These are phyloP conservation scores for Poeciliopsis prolifica DNA, from an alignment of 2,113 vertebrate species.

Conservation along the genomic window DNA sequence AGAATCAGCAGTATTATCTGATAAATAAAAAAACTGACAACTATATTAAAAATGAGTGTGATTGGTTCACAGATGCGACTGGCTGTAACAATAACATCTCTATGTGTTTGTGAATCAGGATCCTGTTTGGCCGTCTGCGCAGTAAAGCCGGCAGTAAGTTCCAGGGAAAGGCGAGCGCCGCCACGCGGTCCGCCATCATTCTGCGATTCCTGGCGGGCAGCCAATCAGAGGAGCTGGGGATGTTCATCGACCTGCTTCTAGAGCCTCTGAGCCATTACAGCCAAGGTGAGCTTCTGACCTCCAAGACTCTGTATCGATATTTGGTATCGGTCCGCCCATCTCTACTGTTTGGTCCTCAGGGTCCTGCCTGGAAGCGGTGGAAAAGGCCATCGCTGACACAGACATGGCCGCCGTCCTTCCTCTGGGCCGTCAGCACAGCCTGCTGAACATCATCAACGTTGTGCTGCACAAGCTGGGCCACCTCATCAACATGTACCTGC, in stretches of 20 bases:
- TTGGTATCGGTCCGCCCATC: too few relatives aligned
- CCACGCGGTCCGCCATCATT: slow-evolving; percentile 89
- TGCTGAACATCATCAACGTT: slow-evolving; percentile 88
- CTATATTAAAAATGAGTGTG: too few relatives aligned
- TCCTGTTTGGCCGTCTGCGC: slow-evolving; percentile 94
- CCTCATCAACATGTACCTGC: slow-evolving; percentile 85
- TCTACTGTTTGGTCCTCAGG: slow-evolving; percentile 70
- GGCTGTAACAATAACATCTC: not conserved
- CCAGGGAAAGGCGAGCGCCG: slow-evolving; percentile 86
- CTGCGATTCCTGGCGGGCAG: slow-evolving; percentile 91
- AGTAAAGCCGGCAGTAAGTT: slow-evolving; percentile 93
- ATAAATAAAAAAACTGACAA: too few relatives aligned
- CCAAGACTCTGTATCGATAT: too few relatives aligned
- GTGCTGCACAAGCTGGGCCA: slow-evolving; percentile 92
- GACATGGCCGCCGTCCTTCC: slow-evolving; percentile 86
- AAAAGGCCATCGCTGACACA: slow-evolving; percentile 78
- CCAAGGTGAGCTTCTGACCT: slow-evolving; percentile 75
- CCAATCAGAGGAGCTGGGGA: slow-evolving; percentile 86
- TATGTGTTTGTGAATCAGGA: slow-evolving; percentile 71
- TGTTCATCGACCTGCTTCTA: slow-evolving; percentile 92
- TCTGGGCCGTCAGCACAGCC: slow-evolving; percentile 90
- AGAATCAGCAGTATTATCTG: too few relatives aligned
- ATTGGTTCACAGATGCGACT: too few relatives aligned
- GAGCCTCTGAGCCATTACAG: slow-evolving; percentile 89
- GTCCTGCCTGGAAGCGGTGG: slow-evolving; percentile 84